Conservation (phyloP, 2,797 vertebrate species). For the Anguilla marmorata region DNA sequence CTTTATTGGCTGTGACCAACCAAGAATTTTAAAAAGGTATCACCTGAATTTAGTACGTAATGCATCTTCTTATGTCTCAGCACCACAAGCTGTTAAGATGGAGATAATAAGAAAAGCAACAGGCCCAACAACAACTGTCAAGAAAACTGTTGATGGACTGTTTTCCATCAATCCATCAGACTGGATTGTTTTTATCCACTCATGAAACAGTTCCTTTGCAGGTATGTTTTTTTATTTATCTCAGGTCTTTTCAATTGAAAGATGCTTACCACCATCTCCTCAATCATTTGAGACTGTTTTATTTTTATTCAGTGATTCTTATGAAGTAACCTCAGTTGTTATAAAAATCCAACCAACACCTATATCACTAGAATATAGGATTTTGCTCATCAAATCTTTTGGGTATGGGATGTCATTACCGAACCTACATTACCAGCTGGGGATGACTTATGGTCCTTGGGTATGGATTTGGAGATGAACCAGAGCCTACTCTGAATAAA, state of each 20-base stretch:
- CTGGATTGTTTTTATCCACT: not conserved
- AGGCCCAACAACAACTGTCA: constrained; percentile 9
- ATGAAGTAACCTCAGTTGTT: not conserved
- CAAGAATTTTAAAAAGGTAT: not conserved
- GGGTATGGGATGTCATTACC: not conserved
- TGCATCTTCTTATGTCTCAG: not conserved
- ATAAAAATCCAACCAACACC: not conserved
- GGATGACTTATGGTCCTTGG: not conserved
- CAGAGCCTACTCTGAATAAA: not conserved
- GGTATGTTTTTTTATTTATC: not conserved
- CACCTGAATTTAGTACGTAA: not conserved
- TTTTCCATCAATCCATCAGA: too few species aligned
- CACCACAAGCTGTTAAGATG: not conserved
- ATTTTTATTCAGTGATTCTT: not conserved
- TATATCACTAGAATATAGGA: not conserved
- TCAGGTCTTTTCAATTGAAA: not conserved
- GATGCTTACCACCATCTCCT: not conserved
- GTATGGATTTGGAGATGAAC: not conserved
- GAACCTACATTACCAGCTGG: not conserved
- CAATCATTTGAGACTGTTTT: not conserved
- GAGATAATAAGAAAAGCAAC: not conserved
- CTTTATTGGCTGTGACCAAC: constrained; percentile 42
- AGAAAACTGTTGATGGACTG: not conserved
- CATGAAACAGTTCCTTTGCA: not conserved
- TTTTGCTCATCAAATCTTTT: not conserved